Conservation (phyloP, 2,113 vertebrate genomes). For the Microcebus lehilahytsara region DNA sequence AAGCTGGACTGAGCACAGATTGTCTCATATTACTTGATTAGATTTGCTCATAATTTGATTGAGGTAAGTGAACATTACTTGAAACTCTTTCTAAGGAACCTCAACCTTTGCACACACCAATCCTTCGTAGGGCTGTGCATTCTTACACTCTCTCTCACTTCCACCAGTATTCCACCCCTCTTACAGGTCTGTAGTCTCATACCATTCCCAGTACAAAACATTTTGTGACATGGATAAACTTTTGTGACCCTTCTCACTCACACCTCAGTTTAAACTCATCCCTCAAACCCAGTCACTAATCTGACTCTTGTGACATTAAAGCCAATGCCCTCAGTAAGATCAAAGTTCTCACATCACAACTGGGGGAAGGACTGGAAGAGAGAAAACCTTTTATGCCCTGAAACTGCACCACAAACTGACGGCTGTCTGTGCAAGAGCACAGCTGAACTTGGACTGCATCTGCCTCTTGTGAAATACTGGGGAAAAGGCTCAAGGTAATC, state of each 20-base stretch:
- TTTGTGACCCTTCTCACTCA: neutral
- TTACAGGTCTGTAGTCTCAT: neutral
- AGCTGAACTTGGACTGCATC: neutral
- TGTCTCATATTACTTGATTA: neutral
- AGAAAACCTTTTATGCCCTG: neutral
- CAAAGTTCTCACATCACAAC: neutral
- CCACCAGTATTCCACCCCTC: neutral
- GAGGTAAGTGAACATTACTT: neutral
- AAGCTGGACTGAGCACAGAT: neutral
- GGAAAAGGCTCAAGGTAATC: neutral
- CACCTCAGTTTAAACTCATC: neutral
- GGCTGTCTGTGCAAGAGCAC: neutral
- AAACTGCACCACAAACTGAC: neutral
- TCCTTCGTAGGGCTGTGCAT: neutral
- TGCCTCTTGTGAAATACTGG: neutral
- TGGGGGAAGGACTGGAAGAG: neutral
- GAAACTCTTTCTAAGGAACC: neutral
- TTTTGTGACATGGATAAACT: neutral
- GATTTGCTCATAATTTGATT: neutral
- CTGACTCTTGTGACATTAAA: neutral
- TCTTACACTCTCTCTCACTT: neutral
- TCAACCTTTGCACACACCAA: neutral
- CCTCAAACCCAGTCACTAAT: neutral
- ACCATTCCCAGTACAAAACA: neutral
- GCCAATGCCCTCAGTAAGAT: neutral